These are phyloP conservation scores for Neogobius melanostomus DNA, from an alignment of 2,113 vertebrate genomes.

Conservation along the genomic window DNA sequence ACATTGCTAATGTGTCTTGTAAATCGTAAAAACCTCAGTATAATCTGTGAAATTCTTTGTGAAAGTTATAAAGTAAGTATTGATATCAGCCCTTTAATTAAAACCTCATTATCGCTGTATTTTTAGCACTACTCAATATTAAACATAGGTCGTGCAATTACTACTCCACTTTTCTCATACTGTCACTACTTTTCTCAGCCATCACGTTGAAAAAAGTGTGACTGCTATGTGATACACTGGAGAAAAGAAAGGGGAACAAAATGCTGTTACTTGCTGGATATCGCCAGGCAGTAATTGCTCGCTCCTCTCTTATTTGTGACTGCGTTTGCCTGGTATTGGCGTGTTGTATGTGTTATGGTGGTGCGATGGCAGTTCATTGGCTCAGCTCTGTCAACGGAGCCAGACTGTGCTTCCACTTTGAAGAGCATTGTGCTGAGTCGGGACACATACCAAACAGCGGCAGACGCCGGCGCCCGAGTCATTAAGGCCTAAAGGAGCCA, in stretches of 20 bases:
- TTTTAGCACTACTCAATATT: neutral
- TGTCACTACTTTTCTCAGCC: neutral
- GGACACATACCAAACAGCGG: slow-evolving; percentile 60
- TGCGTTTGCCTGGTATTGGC: neutral
- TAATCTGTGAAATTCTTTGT: too few species aligned
- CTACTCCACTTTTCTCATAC: neutral
- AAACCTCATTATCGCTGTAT: neutral
- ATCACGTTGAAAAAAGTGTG: neutral
- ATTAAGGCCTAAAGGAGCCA: slow-evolving; percentile 68
- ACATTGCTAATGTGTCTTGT: too few species aligned
- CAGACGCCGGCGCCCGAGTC: slow-evolving; percentile 62
- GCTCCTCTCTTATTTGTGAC: neutral
- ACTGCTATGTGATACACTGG: slow-evolving; percentile 9
- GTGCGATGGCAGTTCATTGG: slow-evolving; percentile 11
- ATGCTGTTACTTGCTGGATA: slow-evolving; percentile 3
- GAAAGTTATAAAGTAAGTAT: too few species aligned
- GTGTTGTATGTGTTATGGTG: neutral
- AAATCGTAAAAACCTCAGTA: too few species aligned
- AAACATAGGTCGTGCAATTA: neutral
- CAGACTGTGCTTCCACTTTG: slow-evolving; percentile 57
- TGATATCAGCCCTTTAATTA: neutral
- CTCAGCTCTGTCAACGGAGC: slow-evolving; percentile 52
- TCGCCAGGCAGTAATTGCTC: slow-evolving; percentile 4
- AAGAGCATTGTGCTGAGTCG: slow-evolving; percentile 66
- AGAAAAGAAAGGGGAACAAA: neutral